A percentile compares a stretch with the other conserved stretches of the same genome.
phyloP scores from a whole-genome alignment of 2,797 vertebrate species.

The Phoeniculus purpureus region DNA sequence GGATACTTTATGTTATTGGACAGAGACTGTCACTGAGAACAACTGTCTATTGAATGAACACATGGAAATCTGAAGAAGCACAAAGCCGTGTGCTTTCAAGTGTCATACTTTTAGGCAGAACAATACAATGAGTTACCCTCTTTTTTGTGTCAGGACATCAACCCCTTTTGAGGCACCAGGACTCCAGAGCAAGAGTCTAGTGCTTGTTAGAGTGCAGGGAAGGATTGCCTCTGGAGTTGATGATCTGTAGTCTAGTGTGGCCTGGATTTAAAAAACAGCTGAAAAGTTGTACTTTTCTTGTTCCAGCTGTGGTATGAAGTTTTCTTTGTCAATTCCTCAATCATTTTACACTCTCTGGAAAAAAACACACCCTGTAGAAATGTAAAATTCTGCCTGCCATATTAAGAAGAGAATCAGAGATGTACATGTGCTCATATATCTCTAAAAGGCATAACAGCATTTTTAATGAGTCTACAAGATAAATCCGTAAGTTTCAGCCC shows the following conservation, averaged over 20 bases:
- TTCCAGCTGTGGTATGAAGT: background rate
- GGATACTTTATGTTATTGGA: background rate
- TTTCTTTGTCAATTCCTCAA: background rate
- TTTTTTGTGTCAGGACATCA: background rate
- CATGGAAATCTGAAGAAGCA: slow-evolving; percentile 16
- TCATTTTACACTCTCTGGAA: background rate
- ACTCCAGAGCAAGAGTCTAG: background rate
- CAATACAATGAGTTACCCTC: background rate
- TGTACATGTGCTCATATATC: background rate
- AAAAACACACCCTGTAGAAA: background rate
- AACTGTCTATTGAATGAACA: background rate
- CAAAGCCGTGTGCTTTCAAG: background rate
- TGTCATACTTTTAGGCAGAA: slow-evolving; percentile 17
- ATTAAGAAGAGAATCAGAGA: background rate
- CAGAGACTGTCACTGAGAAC: background rate
- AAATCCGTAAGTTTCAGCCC: background rate
- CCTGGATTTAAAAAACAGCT: background rate
- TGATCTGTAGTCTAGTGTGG: background rate
- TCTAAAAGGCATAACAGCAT: background rate
- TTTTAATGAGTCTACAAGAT: background rate
- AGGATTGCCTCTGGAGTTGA: background rate
- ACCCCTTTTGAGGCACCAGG: background rate
- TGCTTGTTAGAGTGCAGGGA: background rate
- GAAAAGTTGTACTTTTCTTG: slow-evolving; percentile 14
- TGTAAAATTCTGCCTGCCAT: background rate